phyloP scores from a whole-genome alignment of 2,888 invertebrate genomes.

The Sphaerophoria taeniata region DNA sequence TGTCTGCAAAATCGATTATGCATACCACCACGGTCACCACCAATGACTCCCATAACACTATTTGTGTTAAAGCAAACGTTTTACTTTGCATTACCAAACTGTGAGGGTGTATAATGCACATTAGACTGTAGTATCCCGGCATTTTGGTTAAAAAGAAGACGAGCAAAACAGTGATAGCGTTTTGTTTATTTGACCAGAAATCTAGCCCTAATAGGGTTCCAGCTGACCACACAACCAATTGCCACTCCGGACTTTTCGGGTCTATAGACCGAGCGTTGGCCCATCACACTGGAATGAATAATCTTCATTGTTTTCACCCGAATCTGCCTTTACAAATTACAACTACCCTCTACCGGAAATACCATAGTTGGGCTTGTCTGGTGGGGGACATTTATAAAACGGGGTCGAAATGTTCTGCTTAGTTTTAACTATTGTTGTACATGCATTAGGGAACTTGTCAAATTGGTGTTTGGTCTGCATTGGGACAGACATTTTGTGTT shows the following conservation, averaged over 20 bases:
- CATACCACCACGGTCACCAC: background rate
- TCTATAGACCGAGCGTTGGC: background rate
- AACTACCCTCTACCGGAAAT: background rate
- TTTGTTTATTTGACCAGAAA: conserved; percentile 71
- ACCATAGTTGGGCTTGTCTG: background rate
- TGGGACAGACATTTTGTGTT: conserved; percentile 17
- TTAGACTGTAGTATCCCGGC: background rate
- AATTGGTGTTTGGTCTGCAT: conserved; percentile 4
- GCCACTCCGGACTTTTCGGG: conserved; percentile 36
- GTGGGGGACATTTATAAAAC: conserved; percentile 23
- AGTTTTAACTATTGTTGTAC: conserved; percentile 30
- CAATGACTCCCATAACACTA: background rate
- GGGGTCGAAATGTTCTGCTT: conserved; percentile 29
- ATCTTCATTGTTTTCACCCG: conserved; percentile 48
- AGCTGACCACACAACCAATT: conserved; percentile 69
- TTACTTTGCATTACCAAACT: conserved; percentile 48
- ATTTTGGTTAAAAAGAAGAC: background rate
- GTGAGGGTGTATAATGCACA: conserved; percentile 17
- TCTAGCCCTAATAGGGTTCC: conserved; percentile 68
- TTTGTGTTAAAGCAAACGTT: conserved; percentile 31
- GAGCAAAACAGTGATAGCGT: conserved; percentile 28
- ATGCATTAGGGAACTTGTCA: conserved; percentile 41
- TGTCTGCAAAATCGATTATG: conserved; percentile 57
- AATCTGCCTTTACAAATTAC: background rate
- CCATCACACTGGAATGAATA: conserved; percentile 61